Conservation (phyloP, 1,140 invertebrate genomes). For the Camponotus vicinus region DNA sequence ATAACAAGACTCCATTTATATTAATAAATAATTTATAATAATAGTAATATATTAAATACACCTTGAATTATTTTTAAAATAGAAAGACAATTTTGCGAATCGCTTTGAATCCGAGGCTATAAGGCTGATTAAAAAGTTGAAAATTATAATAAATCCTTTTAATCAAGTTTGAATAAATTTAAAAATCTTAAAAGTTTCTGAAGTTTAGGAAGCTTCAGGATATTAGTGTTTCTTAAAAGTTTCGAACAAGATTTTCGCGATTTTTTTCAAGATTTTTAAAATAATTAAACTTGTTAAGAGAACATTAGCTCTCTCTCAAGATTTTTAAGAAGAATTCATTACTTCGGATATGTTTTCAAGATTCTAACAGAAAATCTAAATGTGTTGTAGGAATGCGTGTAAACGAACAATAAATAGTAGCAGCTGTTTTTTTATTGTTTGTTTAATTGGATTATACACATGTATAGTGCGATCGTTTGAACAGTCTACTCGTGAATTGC, state of each 20-base stretch:
- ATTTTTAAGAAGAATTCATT: not conserved
- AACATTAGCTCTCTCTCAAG: not conserved
- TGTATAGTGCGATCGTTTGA: not conserved
- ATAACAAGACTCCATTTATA: not conserved
- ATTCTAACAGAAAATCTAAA: not conserved
- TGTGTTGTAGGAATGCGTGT: slow-evolving; percentile 24
- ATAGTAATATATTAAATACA: not conserved
- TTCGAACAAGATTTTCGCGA: not conserved
- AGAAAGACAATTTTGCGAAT: not conserved
- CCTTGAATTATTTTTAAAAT: not conserved
- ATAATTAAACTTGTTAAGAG: not conserved
- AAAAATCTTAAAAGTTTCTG: not conserved
- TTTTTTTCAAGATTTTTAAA: not conserved
- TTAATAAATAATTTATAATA: not conserved
- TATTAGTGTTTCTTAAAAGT: not conserved
- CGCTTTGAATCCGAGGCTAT: not conserved
- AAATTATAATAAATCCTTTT: not conserved
- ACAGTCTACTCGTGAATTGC: slow-evolving; percentile 4
- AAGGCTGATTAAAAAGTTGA: not conserved
- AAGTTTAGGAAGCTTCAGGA: not conserved
- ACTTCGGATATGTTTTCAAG: not conserved
- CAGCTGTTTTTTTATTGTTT: slow-evolving; percentile 28
- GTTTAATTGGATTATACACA: not conserved
- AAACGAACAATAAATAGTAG: slow-evolving; percentile 19
- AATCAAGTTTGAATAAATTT: not conserved